Conservation (phyloP, 2,113 vertebrate genomes). For the Ascaphus truei region DNA sequence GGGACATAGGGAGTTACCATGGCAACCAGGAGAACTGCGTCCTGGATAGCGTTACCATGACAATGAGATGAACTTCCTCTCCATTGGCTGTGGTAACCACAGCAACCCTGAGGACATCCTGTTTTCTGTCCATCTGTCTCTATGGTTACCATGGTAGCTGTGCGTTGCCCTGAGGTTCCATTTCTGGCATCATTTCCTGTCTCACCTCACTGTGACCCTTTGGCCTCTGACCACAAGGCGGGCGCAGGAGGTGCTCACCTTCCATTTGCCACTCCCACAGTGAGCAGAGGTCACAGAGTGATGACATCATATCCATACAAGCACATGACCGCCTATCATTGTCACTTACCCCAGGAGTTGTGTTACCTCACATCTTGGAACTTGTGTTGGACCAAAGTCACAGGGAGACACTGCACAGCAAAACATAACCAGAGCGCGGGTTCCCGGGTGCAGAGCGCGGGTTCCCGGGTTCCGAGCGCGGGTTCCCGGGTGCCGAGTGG, state of each 20-base stretch:
- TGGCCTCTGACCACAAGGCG: not conserved
- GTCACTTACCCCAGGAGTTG: not conserved
- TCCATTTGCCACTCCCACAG: not conserved
- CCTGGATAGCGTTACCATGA: constrained; percentile 7
- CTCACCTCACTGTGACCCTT: not conserved
- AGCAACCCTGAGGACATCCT: not conserved
- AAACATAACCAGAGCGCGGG: not conserved
- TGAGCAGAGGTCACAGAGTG: not conserved
- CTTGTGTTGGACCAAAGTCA: not conserved
- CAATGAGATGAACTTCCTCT: not conserved
- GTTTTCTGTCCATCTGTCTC: constrained; percentile 18
- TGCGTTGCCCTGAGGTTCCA: not conserved
- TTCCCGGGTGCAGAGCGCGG: not conserved
- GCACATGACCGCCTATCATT: not conserved
- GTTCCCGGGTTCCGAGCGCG: not conserved
- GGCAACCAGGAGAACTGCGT: not conserved
- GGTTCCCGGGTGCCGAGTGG: not conserved
- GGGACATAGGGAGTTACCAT: not conserved
- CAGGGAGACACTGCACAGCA: not conserved
- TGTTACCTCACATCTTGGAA: not conserved
- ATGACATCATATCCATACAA: constrained; percentile 6
- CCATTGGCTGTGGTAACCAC: not conserved
- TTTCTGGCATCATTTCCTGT: not conserved
- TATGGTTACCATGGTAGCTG: constrained; percentile 13
- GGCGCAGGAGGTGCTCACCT: not conserved